These are phyloP conservation scores for Sphaerodactylus townsendi DNA, from an alignment of 2,113 vertebrate genomes.

Conservation along the genomic window DNA sequence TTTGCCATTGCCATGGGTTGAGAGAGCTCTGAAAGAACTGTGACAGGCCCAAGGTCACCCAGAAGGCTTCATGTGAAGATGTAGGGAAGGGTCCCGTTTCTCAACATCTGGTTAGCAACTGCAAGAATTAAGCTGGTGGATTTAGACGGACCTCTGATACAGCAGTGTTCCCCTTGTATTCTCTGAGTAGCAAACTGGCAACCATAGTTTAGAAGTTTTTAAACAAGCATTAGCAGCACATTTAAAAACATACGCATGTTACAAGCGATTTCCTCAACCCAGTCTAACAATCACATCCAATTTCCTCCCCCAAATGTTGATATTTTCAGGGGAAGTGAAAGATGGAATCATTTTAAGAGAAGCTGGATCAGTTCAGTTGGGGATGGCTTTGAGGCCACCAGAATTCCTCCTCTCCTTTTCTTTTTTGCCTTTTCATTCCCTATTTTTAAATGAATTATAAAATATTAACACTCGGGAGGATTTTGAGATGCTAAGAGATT, in stretches of 20 bases:
- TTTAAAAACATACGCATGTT: background rate
- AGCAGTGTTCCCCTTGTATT: background rate
- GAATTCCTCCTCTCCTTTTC: background rate
- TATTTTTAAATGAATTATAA: slow-evolving; percentile 16
- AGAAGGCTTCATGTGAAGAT: no score
- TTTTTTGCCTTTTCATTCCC: background rate
- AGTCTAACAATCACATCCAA: background rate
- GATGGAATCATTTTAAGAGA: background rate
- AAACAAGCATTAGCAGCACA: background rate
- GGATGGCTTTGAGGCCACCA: background rate
- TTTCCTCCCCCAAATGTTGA: no score
- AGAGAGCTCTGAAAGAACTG: no score
- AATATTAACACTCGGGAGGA: slow-evolving; percentile 23
- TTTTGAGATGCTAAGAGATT: slow-evolving; percentile 4
- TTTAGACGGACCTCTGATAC: background rate
- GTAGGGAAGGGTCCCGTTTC: no score
- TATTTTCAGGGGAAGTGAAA: background rate
- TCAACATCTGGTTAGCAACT: no score
- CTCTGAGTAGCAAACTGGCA: background rate
- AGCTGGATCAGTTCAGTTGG: background rate
- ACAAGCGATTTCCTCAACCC: background rate
- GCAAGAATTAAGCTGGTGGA: no score
- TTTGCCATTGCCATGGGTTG: no score
- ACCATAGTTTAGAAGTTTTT: background rate
- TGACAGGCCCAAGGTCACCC: no score